Evolutionary conservation across 1,140 invertebrate genomes (phyloP).

Genomic region (Drosophila watanabei): DNA sequence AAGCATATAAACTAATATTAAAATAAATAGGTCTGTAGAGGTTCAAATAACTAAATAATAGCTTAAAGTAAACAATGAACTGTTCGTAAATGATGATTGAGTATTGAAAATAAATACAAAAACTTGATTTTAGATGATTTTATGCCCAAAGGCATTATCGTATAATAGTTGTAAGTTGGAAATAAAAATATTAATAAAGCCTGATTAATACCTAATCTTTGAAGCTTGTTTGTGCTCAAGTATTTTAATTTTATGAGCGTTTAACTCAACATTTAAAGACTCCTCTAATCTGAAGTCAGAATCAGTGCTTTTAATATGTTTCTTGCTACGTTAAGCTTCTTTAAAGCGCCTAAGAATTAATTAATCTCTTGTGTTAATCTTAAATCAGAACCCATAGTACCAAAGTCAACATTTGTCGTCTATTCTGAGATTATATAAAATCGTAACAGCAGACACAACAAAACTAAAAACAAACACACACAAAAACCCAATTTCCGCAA

Average conservation of each 20-base stretch:
- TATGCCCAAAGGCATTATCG: background rate
- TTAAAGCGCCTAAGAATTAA: background rate
- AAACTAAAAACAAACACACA: conserved; percentile 11
- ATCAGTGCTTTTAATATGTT: background rate
- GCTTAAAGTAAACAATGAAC: background rate
- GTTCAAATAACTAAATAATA: background rate
- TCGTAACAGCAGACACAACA: background rate
- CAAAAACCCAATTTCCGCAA: conserved; percentile 31
- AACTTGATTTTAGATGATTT: background rate
- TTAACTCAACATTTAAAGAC: background rate
- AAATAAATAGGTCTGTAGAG: background rate
- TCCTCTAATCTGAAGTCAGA: too few species aligned
- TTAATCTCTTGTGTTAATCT: background rate
- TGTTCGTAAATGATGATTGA: background rate
- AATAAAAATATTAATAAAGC: background rate
- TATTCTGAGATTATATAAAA: conserved; percentile 1
- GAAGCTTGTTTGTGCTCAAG: background rate
- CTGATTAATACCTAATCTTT: background rate
- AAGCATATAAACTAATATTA: background rate
- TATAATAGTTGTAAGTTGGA: too few species aligned
- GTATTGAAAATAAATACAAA: too few species aligned
- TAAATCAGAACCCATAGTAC: background rate
- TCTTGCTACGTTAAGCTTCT: background rate
- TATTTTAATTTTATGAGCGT: background rate
- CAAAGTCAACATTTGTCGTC: background rate